A percentile compares a stretch with the other conserved stretches of the same genome.
These are phyloP conservation scores for Eueides isabella DNA, from an alignment of 1,140 invertebrate genomes.

Conservation along the genomic window DNA sequence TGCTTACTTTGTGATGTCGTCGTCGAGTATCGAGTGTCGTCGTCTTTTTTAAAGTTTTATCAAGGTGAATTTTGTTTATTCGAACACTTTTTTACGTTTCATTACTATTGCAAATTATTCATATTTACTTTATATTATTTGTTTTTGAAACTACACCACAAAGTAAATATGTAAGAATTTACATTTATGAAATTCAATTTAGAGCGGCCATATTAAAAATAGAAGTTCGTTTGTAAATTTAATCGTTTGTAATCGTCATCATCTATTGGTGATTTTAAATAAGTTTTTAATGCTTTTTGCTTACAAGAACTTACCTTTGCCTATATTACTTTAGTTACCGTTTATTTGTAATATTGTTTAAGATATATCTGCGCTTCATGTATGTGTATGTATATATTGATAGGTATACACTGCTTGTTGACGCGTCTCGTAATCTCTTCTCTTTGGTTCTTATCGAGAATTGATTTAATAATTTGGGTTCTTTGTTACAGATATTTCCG, in stretches of 20 bases:
- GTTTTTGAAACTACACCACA: not conserved
- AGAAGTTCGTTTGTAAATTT: constrained; percentile 59
- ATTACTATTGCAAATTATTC: not conserved
- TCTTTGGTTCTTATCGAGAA: constrained; percentile 22
- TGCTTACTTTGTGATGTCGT: constrained; percentile 77
- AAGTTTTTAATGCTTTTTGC: constrained; percentile 15
- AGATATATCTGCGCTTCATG: constrained; percentile 21
- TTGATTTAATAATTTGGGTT: constrained; percentile 19
- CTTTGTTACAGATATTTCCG: constrained; percentile 74
- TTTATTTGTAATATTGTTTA: constrained; percentile 23
- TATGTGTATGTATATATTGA: constrained; percentile 29
- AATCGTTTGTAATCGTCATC: constrained; percentile 62
- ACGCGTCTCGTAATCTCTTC: constrained; percentile 70
- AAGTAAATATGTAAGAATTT: constrained; percentile 27
- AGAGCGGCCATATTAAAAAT: constrained; percentile 75
- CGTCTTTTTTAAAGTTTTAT: constrained; percentile 80
- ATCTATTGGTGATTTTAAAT: constrained; percentile 46
- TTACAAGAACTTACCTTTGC: not conserved
- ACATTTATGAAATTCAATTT: constrained; percentile 33
- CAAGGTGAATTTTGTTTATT: constrained; percentile 69
- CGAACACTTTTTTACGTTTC: constrained; percentile 28
- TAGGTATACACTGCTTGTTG: constrained; percentile 65
- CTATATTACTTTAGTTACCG: constrained; percentile 23
- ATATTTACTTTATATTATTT: not conserved
- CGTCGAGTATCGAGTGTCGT: constrained; percentile 77